A percentile compares a stretch with the other conserved stretches of the same genome.
Evolutionary conservation across 2,888 invertebrate genomes (phyloP).

Genomic region (Rhimphoctona megacephalus): DNA sequence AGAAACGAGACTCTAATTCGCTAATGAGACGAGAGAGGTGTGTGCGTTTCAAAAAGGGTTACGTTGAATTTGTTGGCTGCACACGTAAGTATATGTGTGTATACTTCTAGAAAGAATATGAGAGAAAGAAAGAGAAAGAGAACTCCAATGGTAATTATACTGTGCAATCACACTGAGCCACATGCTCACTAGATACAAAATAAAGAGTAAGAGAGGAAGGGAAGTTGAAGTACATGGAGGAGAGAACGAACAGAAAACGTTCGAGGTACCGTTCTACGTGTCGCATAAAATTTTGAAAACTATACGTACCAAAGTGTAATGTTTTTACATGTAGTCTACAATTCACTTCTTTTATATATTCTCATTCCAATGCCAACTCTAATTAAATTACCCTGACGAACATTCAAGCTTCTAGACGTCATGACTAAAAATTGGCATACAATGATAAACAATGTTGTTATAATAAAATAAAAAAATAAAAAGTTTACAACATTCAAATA

Average conservation of each 20-base stretch:
- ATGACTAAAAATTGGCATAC: neutral
- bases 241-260: slow-evolving; percentile 20
- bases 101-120: slow-evolving; percentile 16
- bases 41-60: slow-evolving; percentile 24
- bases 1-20: slow-evolving; percentile 39
- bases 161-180: slow-evolving; percentile 64
- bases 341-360: neutral
- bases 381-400: neutral
- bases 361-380: neutral
- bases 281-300: slow-evolving; percentile 31
- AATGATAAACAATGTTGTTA: neutral
- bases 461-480: neutral
- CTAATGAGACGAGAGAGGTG: slow-evolving; percentile 64
- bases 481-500: neutral
- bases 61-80: slow-evolving; percentile 55
- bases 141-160: slow-evolving; percentile 60
- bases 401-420: neutral
- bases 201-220: slow-evolving; percentile 11
- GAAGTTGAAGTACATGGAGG: neutral
- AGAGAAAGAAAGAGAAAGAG: neutral
- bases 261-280: slow-evolving; percentile 26
- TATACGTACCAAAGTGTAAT: slow-evolving; percentile 1
- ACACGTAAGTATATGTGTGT: slow-evolving; percentile 36
- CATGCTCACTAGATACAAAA: slow-evolving; percentile 43
- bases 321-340: slow-evolving; percentile 7